Percentiles rank a stretch among this genome's conserved stretches.
phyloP scores from a whole-genome alignment of 2,888 invertebrate genomes.

The Nowickia ferox region DNA sequence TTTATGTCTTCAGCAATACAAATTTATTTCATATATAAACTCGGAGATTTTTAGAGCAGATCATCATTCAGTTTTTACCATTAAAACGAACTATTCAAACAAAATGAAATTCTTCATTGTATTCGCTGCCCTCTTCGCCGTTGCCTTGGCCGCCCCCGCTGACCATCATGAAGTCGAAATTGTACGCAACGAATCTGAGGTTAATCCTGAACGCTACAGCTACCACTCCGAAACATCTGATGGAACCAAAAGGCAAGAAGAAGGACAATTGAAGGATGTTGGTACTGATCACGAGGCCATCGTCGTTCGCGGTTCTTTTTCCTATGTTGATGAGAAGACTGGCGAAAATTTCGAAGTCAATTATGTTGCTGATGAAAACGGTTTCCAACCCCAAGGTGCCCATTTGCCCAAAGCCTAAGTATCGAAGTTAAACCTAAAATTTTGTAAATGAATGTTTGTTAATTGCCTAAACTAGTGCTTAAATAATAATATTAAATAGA shows the following conservation, averaged over 20 bases:
- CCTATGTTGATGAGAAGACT: too few relatives aligned
- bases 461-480: too few relatives aligned
- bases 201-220: constrained; percentile 54
- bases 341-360: constrained; percentile 84
- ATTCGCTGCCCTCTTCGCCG: constrained; percentile 74
- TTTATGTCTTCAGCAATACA: too few relatives aligned
- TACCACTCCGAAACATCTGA: too few relatives aligned
- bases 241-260: too few relatives aligned
- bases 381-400: constrained; percentile 82
- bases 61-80: constrained; percentile 51
- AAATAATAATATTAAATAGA: too few relatives aligned
- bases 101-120: constrained; percentile 77
- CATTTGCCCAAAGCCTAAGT: constrained; percentile 79
- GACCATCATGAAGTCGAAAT: too few relatives aligned
- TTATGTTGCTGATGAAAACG: constrained; percentile 77
- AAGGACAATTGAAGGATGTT: too few relatives aligned
- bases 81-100: constrained; percentile 31
- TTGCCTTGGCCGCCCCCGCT: constrained; percentile 73
- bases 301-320: too few relatives aligned
- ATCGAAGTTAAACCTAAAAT: too few relatives aligned
- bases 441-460: too few relatives aligned
- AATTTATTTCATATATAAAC: constrained; percentile 42
- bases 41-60: background rate
- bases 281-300: too few relatives aligned
- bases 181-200: constrained; percentile 55